Conservation (phyloP, 2,888 invertebrate genomes). For the Himalopsyche japonica region DNA sequence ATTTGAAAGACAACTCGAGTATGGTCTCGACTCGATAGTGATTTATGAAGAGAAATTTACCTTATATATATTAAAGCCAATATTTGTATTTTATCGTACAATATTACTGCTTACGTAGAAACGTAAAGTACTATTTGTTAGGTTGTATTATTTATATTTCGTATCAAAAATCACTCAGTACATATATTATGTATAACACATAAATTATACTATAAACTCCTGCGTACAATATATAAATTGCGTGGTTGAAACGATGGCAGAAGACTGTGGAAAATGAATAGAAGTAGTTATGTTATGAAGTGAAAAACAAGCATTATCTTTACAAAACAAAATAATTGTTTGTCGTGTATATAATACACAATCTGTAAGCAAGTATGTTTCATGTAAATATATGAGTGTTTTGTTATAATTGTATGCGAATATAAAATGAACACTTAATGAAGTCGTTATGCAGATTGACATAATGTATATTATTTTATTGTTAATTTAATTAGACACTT, state of each 20-base stretch:
- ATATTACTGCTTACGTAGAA: too few relatives aligned
- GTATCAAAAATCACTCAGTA: too few relatives aligned
- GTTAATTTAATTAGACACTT: not conserved
- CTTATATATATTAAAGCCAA: too few relatives aligned
- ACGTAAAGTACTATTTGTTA: too few relatives aligned
- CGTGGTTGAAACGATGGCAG: conserved; percentile 21
- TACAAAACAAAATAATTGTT: not conserved
- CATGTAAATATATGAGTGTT: not conserved
- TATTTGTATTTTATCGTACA: too few relatives aligned
- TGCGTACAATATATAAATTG: conserved; percentile 16
- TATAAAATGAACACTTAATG: not conserved
- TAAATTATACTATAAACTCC: too few relatives aligned
- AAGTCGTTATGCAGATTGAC: not conserved
- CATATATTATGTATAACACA: too few relatives aligned
- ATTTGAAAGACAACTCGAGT: too few relatives aligned
- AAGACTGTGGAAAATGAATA: conserved; percentile 20
- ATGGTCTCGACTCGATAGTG: too few relatives aligned
- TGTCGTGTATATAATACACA: not conserved
- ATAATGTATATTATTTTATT: not conserved
- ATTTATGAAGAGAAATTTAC: too few relatives aligned
- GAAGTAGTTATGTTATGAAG: conserved; percentile 3
- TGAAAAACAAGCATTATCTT: conserved; percentile 15
- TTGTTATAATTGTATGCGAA: not conserved
- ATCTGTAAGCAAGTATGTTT: not conserved
- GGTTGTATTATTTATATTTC: too few relatives aligned